A percentile compares a stretch with the other conserved stretches of the same genome.
Conservation (phyloP, 2,113 vertebrate species). For the Piaya cayana region DNA sequence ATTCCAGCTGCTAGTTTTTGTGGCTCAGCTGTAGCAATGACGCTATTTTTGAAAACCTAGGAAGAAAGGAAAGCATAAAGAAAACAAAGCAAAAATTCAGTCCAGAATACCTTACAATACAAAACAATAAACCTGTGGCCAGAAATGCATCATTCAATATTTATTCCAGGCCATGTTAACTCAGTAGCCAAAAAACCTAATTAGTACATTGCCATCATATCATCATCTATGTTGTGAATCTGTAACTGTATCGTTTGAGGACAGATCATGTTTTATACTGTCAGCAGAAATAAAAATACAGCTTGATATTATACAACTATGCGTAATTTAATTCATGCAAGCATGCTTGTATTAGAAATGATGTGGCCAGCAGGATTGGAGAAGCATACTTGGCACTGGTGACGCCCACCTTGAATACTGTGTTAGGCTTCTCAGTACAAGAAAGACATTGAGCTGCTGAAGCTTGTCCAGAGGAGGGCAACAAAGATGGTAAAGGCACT, state of each 20-base stretch:
- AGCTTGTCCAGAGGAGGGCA: no score
- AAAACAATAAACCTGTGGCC: background rate
- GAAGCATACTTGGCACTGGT: no score
- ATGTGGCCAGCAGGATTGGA: no score
- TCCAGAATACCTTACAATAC: background rate
- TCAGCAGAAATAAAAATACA: background rate
- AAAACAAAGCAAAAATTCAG: background rate
- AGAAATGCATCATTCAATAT: background rate
- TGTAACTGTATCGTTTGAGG: background rate
- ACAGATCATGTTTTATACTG: background rate
- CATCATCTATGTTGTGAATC: background rate
- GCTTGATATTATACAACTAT: background rate
- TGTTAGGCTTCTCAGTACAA: no score
- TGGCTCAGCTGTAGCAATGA: background rate
- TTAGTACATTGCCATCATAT: background rate
- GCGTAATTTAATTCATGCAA: background rate
- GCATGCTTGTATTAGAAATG: no score
- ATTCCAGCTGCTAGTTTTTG: background rate
- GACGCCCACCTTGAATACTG: no score
- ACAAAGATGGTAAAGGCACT: no score
- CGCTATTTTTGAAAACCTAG: background rate
- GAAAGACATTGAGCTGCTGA: no score
- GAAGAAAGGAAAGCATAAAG: background rate
- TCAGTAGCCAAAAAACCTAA: background rate
- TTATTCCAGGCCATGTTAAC: background rate